These are phyloP conservation scores for Alviniconcha strummeri DNA, from an alignment of 2,888 invertebrate species.

Conservation along the genomic window DNA sequence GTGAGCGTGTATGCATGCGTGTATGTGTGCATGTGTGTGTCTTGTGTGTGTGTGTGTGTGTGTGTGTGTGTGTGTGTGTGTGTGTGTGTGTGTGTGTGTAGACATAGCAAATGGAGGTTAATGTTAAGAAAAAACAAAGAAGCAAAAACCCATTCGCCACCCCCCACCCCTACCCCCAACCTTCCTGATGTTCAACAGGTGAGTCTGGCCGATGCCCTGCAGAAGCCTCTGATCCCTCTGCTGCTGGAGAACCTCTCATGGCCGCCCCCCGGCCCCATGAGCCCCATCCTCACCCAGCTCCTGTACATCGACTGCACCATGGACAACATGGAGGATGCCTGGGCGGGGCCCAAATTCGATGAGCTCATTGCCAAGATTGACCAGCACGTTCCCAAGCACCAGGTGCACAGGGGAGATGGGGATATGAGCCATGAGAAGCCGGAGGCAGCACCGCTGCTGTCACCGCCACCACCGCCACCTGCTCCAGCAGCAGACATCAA, in stretches of 20 bases:
- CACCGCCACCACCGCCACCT: not conserved
- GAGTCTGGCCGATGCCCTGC: constrained; percentile 66
- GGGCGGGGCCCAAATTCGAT: constrained; percentile 57
- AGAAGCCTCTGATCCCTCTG: constrained; percentile 69
- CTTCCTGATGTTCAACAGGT: constrained; percentile 45
- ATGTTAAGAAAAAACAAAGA: too few relatives aligned
- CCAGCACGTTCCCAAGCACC: constrained; percentile 35
- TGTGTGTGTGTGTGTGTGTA: constrained; percentile 6
- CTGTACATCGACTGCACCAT: constrained; percentile 62
- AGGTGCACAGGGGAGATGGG: not conserved
- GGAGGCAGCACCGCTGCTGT: not conserved
- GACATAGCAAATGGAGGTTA: too few relatives aligned
- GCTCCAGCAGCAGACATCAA: not conserved
- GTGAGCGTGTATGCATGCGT: not conserved
- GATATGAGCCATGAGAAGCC: not conserved
- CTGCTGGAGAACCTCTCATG: constrained; percentile 65
- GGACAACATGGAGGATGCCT: constrained; percentile 46
- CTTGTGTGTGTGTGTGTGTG: not conserved
- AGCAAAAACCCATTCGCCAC: too few relatives aligned
- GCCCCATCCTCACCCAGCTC: constrained; percentile 67
- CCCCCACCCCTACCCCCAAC: too few relatives aligned
- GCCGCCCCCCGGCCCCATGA: constrained; percentile 71
- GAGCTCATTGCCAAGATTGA: constrained; percentile 52
- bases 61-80: constrained; percentile 1
- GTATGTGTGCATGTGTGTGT: not conserved